Evolutionary conservation across 2,888 invertebrate species (phyloP).

Genomic region (Rhimphoctona megacephalus): DNA sequence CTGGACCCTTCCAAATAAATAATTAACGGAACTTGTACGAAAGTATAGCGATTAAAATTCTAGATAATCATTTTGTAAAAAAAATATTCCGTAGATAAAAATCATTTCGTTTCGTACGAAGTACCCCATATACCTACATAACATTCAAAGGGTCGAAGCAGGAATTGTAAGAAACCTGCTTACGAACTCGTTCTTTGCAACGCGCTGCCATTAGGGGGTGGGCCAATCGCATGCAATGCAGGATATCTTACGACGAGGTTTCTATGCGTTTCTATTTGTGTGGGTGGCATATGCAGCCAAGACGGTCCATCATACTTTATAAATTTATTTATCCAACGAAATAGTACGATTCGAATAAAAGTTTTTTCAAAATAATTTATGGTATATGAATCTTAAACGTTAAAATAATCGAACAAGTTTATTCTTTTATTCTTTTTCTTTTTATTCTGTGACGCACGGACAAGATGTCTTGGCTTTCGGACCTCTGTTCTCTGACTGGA

Average conservation of each 20-base stretch:
- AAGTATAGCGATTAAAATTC: background rate
- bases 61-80: background rate
- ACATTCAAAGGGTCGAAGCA: conserved; percentile 4
- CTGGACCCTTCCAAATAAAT: background rate
- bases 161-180: conserved; percentile 6
- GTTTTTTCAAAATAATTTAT: background rate
- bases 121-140: background rate
- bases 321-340: background rate
- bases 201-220: conserved; percentile 8
- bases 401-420: too few species aligned
- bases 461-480: background rate
- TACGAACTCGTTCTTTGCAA: background rate
- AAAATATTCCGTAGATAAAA: background rate
- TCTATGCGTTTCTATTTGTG: background rate
- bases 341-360: background rate
- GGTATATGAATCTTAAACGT: too few species aligned
- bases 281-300: background rate
- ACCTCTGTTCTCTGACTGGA: background rate
- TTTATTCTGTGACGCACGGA: background rate
- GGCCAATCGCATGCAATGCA: background rate
- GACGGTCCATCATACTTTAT: background rate
- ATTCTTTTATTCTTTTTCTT: too few species aligned
- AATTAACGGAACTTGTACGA: background rate
- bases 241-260: background rate
- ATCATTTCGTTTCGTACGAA: background rate